Base-by-base conservation (phyloP, 1,140 invertebrate genomes). In the Brachionus paranguensis region DNA sequence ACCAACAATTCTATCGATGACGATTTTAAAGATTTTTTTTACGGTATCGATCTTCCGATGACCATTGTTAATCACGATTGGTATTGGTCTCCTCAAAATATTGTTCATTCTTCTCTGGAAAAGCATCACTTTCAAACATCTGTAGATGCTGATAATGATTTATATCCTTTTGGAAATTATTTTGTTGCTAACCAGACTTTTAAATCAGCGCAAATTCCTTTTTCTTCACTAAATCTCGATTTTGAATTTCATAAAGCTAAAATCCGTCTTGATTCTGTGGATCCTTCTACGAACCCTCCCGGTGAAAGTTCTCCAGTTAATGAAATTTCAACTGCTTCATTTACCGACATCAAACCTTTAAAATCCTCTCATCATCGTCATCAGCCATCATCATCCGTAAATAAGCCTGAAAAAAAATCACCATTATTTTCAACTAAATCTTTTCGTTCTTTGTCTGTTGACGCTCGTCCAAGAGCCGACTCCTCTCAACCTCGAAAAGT, bases 51-150 rank as follows among this genome's bases (percentile, higher is more conserved):
- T 45, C 14, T 81, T 11, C 78, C 78, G 0, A 81, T 81, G 29
- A 81, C 78, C 4, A 68, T 81, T 41, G 78, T 81, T 47, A 81
- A 81, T 41, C 17, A 43, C 6, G 78, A 81, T 37, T 81, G 53
- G 53, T 47, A 81, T 68, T 81, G 78, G 78, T 81, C 78, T 4
- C 72, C 72, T 50, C 68, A 72, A 0, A 76, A 47, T 27, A 12
- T n/a, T 29, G 7, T 29, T 50, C 11, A 60, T 20, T 60, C 20
- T 76, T 76, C 43, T 33, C 4, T 14, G 0, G 45, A 76, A 24
- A 10, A 47, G 11, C 72, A 10, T 11, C 7, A 12, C 53, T 24
- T 29, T 24, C 10, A 53, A 12, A 45, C 17, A 1, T 76, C 72
- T 0, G 3, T 47, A 33, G 1, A 7, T 3, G 17, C 3, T 3